A percentile compares a stretch with the other conserved stretches of the same genome.
Evolutionary conservation across 1,140 invertebrate species (phyloP).

Genomic region (Diorhabda sublineata): DNA sequence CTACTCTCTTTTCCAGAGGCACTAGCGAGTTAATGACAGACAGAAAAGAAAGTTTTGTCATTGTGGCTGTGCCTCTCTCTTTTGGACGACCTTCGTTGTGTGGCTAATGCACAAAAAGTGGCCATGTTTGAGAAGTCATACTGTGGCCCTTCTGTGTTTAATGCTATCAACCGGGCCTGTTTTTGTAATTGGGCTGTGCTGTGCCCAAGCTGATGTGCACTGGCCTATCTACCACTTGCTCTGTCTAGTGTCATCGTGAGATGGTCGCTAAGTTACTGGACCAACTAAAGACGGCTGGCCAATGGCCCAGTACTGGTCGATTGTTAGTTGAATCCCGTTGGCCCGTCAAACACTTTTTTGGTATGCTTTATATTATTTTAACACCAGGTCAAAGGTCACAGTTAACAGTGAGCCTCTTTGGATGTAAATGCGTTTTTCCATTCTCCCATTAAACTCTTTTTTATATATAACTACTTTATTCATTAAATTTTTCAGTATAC

Average conservation of each 20-base stretch:
- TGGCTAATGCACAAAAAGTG: slow-evolving; percentile 21
- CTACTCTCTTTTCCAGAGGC: slow-evolving; percentile 47
- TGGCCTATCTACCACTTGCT: slow-evolving; percentile 58
- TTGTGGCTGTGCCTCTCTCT: slow-evolving; percentile 46
- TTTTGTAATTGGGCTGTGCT: slow-evolving; percentile 52
- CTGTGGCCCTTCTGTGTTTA: slow-evolving; percentile 33
- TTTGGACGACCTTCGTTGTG: not conserved
- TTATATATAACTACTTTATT: too few species aligned
- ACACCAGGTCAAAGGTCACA: slow-evolving; percentile 23
- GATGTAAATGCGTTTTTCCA: not conserved
- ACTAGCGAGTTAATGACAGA: slow-evolving; percentile 42
- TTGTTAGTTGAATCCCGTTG: slow-evolving; percentile 24
- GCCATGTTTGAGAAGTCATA: slow-evolving; percentile 35
- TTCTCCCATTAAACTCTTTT: too few species aligned
- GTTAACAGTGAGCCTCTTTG: not conserved
- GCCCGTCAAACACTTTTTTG: slow-evolving; percentile 24
- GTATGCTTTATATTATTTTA: slow-evolving; percentile 36
- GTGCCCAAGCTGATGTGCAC: slow-evolving; percentile 46
- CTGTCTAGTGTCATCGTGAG: slow-evolving; percentile 27
- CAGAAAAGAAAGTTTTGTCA: slow-evolving; percentile 29
- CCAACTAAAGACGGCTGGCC: slow-evolving; percentile 22
- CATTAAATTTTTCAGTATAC: too few species aligned
- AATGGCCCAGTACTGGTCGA: slow-evolving; percentile 46
- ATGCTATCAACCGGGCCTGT: slow-evolving; percentile 39
- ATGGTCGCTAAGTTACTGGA: slow-evolving; percentile 5